These are phyloP conservation scores for Prionace glauca DNA, from an alignment of 2,797 vertebrate species.

Conservation along the genomic window DNA sequence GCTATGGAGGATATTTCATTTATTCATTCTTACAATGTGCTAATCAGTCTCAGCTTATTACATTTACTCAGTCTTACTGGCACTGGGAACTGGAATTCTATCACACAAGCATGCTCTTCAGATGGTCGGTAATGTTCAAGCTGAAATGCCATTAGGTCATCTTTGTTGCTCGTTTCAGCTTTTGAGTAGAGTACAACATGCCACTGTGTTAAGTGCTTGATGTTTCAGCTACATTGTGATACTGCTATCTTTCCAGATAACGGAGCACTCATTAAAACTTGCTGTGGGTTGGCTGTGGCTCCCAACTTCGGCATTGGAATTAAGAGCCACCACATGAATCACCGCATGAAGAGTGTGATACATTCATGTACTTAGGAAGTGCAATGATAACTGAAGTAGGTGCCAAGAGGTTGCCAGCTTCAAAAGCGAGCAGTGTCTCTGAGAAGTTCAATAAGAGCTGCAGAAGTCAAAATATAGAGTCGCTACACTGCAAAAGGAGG, in stretches of 20 bases:
- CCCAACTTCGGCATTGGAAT: not conserved
- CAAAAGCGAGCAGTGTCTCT: not conserved
- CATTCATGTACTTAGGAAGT: conserved; percentile 22
- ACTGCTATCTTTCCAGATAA: conserved; percentile 28
- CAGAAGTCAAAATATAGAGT: not conserved
- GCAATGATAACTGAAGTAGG: not conserved
- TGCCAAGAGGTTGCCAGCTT: not conserved
- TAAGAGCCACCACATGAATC: not conserved
- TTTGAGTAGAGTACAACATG: not conserved
- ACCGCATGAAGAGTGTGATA: not conserved
- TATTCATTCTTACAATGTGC: not conserved
- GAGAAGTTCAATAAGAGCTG: not conserved
- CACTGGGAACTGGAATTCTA: not conserved
- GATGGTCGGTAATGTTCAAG: not conserved
- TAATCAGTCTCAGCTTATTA: not conserved
- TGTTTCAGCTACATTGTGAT: not conserved
- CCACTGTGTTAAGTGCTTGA: conserved; percentile 20
- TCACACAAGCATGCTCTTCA: not conserved
- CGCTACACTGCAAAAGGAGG: too few species aligned
- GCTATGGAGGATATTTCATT: not conserved
- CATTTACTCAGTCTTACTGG: not conserved
- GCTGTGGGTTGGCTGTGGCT: not conserved
- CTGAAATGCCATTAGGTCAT: not conserved
- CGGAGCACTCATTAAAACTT: not conserved
- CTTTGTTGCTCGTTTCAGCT: conserved; percentile 29